phyloP scores from a whole-genome alignment of 1,140 invertebrate species.

The Bradysia coprophila region DNA sequence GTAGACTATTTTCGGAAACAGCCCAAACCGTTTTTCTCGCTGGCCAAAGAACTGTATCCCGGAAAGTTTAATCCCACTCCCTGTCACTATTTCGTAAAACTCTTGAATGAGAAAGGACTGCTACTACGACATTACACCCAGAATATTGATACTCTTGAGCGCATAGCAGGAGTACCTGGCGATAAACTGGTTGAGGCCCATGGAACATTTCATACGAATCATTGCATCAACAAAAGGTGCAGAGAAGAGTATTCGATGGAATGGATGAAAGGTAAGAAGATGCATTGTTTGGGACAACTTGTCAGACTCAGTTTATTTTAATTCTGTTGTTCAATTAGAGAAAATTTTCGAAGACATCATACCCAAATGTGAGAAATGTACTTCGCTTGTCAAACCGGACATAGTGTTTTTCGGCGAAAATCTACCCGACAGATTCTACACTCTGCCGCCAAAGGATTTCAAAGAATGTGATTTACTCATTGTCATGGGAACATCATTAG shows the following conservation, averaged over 20 bases:
- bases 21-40: slow-evolving; percentile 68
- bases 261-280: slow-evolving; percentile 37
- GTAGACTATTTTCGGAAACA: slow-evolving; percentile 63
- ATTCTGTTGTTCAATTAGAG: no score
- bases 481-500: slow-evolving; percentile 87
- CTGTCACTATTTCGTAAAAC: slow-evolving; percentile 66
- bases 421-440: slow-evolving; percentile 58
- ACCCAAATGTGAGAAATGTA: slow-evolving; percentile 50
- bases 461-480: slow-evolving; percentile 77
- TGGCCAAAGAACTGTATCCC: slow-evolving; percentile 75
- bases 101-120: slow-evolving; percentile 62
- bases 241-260: slow-evolving; percentile 49
- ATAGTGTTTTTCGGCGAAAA: slow-evolving; percentile 90
- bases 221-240: slow-evolving; percentile 72
- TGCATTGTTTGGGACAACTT: background rate
- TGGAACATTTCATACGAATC: slow-evolving; percentile 78
- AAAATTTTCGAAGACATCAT: slow-evolving; percentile 51
- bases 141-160: slow-evolving; percentile 88
- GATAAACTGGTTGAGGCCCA: slow-evolving; percentile 86
- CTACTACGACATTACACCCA: slow-evolving; percentile 74
- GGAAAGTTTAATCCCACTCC: slow-evolving; percentile 63
- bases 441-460: slow-evolving; percentile 52
- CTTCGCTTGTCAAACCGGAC: slow-evolving; percentile 76
- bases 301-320: no score
- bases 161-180: slow-evolving; percentile 64